These are phyloP conservation scores for Datnioides undecimradiatus DNA, from an alignment of 2,113 vertebrate species.

Conservation along the genomic window DNA sequence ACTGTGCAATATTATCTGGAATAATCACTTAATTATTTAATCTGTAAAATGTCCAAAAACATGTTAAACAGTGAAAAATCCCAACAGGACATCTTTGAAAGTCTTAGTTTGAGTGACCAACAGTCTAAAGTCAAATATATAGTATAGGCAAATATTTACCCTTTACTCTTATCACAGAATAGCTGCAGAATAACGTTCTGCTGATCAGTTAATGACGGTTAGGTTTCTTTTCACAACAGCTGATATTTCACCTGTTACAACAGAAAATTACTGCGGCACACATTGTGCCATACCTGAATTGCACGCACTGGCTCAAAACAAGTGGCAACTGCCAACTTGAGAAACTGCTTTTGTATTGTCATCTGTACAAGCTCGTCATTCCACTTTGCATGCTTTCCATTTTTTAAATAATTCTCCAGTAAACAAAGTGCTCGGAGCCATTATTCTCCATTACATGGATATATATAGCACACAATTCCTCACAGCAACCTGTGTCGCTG, in stretches of 20 bases:
- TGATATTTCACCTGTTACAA: neutral
- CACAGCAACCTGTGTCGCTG: neutral
- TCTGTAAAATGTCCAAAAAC: neutral
- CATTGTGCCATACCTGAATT: neutral
- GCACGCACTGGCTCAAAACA: constrained; percentile 21
- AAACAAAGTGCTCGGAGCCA: constrained; percentile 31
- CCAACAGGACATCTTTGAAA: neutral
- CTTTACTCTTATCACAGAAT: neutral
- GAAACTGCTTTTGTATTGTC: constrained; percentile 33
- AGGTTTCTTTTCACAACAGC: neutral
- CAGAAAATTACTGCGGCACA: neutral
- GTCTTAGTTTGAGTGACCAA: neutral
- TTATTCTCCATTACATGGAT: constrained; percentile 38
- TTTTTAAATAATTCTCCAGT: constrained; percentile 57
- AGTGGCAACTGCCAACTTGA: constrained; percentile 5
- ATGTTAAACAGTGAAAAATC: neutral
- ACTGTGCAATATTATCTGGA: neutral
- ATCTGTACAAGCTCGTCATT: constrained; percentile 66
- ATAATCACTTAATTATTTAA: neutral
- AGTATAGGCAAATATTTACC: no score
- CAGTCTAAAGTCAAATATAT: neutral
- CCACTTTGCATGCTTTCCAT: constrained; percentile 77
- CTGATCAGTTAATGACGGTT: neutral
- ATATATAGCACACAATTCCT: constrained; percentile 44
- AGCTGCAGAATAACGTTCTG: neutral